A percentile compares a stretch with the other conserved stretches of the same genome.
phyloP scores from a whole-genome alignment of 2,888 invertebrate genomes.

The Noctua janthina region DNA sequence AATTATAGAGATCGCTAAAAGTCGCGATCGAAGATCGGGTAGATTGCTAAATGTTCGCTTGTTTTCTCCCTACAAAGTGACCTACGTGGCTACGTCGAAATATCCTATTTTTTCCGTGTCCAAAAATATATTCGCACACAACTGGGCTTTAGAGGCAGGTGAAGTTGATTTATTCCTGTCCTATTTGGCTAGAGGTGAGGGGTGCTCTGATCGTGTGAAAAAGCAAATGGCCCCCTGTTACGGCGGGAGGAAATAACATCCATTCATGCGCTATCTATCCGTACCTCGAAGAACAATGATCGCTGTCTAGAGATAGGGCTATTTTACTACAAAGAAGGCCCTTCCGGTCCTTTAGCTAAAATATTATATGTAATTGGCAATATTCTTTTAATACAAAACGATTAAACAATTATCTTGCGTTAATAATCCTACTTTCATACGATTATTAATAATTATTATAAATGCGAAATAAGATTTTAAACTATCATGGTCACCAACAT shows the following conservation, averaged over 20 bases:
- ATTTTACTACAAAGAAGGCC: constrained; percentile 54
- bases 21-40: no score
- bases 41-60: background rate
- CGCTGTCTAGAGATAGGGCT: constrained; percentile 63
- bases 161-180: constrained; percentile 74
- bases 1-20: background rate
- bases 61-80: background rate
- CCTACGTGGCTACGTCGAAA: constrained; percentile 14
- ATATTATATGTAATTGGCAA: constrained; percentile 1
- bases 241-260: constrained; percentile 72
- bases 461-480: no score
- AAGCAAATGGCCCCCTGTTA: constrained; percentile 68
- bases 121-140: constrained; percentile 21
- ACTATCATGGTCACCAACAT: no score
- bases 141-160: constrained; percentile 58
- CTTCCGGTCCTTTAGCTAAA: constrained; percentile 34
- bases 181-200: constrained; percentile 70
- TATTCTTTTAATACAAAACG: background rate
- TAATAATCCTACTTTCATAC: background rate
- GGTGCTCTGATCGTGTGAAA: constrained; percentile 72
- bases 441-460: no score
- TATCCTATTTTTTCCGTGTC: constrained; percentile 12
- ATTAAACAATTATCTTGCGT: background rate
- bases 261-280: constrained; percentile 73
- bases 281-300: constrained; percentile 72